phyloP scores from a whole-genome alignment of 53 echinoderm and acorn worm species.

The Glandiceps talaboti region DNA sequence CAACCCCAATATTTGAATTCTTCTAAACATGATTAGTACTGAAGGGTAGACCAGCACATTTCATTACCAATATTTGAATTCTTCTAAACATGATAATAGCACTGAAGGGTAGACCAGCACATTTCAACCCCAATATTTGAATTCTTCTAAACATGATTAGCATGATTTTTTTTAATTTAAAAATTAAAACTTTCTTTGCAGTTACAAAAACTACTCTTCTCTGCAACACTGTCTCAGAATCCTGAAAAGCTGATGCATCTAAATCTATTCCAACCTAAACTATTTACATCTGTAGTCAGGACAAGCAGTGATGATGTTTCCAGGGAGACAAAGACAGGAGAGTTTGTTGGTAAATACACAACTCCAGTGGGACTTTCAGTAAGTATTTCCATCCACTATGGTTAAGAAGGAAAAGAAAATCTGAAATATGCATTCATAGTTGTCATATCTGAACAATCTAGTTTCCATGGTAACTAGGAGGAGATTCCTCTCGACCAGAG shows the following conservation, averaged over 20 bases:
- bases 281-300: slow-evolving; percentile 59
- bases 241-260: slow-evolving; percentile 88
- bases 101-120: no score
- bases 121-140: no score
- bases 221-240: slow-evolving; percentile 94
- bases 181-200: slow-evolving; percentile 21
- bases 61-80: no score
- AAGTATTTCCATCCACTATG: slow-evolving; percentile 15
- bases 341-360: slow-evolving; percentile 74
- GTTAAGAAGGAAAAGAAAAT: no score
- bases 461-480: background rate
- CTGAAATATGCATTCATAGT: background rate
- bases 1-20: no score
- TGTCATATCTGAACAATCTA: background rate
- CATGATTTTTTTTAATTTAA: no score
- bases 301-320: background rate
- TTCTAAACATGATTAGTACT: no score
- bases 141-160: no score
- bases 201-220: slow-evolving; percentile 92
- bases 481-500: background rate
- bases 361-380: slow-evolving; percentile 72
- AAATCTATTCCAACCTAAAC: slow-evolving; percentile 70
- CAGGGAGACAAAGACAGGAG: slow-evolving; percentile 8
- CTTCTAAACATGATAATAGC: no score
- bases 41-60: no score